Evolutionary conservation across 2,113 vertebrate genomes (phyloP).

Genomic region (Climacteris rufus): DNA sequence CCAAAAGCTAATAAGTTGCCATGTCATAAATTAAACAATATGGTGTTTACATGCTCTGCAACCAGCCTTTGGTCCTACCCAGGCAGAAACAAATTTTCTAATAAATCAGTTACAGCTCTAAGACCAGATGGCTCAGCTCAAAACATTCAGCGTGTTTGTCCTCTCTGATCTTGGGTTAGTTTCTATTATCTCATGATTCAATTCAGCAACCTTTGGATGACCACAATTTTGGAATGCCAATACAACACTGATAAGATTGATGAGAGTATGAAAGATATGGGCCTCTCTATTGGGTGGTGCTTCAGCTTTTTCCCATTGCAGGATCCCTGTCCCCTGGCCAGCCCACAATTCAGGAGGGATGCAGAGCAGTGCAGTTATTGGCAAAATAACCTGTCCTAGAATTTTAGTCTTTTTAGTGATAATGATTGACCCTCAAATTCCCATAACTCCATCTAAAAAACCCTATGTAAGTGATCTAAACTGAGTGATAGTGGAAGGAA

Average conservation of each 20-base stretch:
- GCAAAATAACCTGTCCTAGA: background rate
- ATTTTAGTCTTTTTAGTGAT: background rate
- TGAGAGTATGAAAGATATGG: background rate
- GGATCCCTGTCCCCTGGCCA: background rate
- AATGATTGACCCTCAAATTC: background rate
- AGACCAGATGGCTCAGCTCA: background rate
- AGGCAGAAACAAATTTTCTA: background rate
- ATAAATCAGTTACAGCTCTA: background rate
- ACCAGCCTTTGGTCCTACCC: background rate
- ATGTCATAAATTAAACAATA: background rate
- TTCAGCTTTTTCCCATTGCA: background rate
- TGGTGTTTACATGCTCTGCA: background rate
- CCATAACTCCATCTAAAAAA: background rate
- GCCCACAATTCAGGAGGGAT: background rate
- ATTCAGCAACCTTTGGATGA: background rate
- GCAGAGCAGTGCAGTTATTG: background rate
- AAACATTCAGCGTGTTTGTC: rapidly evolving
- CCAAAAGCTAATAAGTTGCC: background rate
- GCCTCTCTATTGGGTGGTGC: background rate
- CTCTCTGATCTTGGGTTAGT: background rate
- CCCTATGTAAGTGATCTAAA: background rate
- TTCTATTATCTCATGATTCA: background rate
- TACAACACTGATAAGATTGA: background rate
- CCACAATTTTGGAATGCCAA: background rate
- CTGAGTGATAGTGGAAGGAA: background rate